phyloP scores from a whole-genome alignment of 2,888 invertebrate genomes.

The Clunio marinus region DNA sequence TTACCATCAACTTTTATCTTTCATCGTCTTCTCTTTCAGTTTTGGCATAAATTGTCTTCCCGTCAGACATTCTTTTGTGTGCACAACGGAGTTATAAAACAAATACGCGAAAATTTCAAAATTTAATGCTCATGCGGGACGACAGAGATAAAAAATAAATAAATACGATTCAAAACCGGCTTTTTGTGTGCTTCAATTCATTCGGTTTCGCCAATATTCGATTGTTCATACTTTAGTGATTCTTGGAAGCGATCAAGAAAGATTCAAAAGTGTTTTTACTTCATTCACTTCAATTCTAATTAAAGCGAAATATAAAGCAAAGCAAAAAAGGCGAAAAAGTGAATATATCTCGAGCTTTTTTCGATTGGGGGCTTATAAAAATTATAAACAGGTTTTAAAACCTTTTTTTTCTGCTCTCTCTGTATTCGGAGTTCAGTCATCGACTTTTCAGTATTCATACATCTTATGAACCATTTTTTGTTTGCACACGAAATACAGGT shows the following conservation, averaged over 20 bases:
- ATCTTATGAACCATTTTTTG: constrained; percentile 15
- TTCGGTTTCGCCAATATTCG: background rate
- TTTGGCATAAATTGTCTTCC: too few relatives aligned
- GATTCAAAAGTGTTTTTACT: background rate
- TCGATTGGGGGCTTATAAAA: background rate
- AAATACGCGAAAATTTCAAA: too few relatives aligned
- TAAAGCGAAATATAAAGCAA: constrained; percentile 18
- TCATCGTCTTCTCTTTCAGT: too few relatives aligned
- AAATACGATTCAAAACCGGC: background rate
- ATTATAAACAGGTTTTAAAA: constrained; percentile 13
- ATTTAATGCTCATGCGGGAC: background rate
- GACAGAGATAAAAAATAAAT: background rate
- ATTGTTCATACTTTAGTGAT: too few relatives aligned
- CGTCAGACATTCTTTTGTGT: too few relatives aligned
- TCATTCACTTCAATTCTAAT: background rate
- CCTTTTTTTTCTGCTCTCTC: background rate
- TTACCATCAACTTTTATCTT: too few relatives aligned
- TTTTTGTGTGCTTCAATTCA: background rate
- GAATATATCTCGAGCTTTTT: constrained; percentile 25
- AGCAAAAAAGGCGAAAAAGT: constrained; percentile 9
- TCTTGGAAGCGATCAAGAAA: constrained; percentile 13
- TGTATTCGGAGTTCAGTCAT: constrained; percentile 16
- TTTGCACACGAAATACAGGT: constrained; percentile 20
- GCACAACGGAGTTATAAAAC: too few relatives aligned
- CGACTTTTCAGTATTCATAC: constrained; percentile 20